Percentiles rank a stretch among this genome's conserved stretches.
Conservation (phyloP, 2,888 invertebrate species). For the Napeogenes sylphis region DNA sequence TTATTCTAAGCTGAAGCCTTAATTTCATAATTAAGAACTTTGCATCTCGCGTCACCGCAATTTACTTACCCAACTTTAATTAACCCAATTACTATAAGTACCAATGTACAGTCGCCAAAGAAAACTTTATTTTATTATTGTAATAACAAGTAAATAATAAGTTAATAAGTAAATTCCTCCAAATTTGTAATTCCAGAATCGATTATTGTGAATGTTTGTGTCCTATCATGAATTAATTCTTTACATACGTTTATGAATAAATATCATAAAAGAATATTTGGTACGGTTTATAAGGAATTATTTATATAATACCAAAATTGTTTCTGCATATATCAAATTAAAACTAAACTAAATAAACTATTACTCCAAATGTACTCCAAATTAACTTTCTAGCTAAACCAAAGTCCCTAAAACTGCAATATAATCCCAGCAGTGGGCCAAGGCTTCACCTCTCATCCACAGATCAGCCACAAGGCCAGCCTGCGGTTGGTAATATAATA, state of each 20-base stretch:
- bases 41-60: slow-evolving; percentile 17
- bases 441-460: slow-evolving; percentile 24
- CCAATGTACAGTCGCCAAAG: slow-evolving; percentile 5
- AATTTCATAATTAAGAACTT: slow-evolving; percentile 22
- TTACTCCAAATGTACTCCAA: background rate
- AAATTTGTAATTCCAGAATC: no score
- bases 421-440: slow-evolving; percentile 21
- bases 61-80: slow-evolving; percentile 23
- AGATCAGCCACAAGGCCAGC: slow-evolving; percentile 28
- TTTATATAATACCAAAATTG: no score
- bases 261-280: no score
- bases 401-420: background rate
- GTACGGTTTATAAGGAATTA: no score
- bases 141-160: no score
- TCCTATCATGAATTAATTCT: no score
- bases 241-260: no score
- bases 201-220: no score
- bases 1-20: background rate
- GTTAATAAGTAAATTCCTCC: no score
- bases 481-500: slow-evolving; percentile 22
- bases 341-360: no score
- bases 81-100: slow-evolving; percentile 24
- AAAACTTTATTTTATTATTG: no score
- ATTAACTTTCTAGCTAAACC: slow-evolving; percentile 1
- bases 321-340: no score